A percentile compares a stretch with the other conserved stretches of the same genome.
Evolutionary conservation across 2,797 vertebrate genomes (phyloP).

Genomic region (Aratinga solstitialis): DNA sequence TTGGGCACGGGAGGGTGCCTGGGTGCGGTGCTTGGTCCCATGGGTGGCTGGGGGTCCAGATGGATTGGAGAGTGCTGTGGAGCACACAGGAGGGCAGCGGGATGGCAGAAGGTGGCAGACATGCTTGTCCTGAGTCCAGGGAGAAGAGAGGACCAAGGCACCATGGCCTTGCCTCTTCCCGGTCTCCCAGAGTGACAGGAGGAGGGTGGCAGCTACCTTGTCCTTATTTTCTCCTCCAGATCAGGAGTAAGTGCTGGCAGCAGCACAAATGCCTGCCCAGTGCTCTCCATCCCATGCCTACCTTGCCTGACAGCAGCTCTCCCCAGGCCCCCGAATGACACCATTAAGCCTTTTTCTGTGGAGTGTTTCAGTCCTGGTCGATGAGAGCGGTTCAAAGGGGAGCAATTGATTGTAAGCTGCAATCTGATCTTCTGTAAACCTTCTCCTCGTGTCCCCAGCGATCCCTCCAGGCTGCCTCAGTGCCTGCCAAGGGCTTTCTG

Average conservation of each 20-base stretch:
- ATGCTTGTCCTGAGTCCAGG: neutral
- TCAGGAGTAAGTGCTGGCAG: neutral
- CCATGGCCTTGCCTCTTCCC: fast-evolving
- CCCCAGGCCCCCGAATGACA: neutral
- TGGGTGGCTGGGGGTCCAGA: too few relatives aligned
- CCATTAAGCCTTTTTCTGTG: neutral
- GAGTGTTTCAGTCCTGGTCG: neutral
- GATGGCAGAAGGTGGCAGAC: neutral
- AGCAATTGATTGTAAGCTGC: neutral
- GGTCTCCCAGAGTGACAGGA: fast-evolving
- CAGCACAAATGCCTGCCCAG: neutral
- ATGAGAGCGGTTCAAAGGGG: neutral
- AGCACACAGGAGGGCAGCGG: neutral
- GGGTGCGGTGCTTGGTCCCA: neutral
- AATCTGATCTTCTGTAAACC: neutral
- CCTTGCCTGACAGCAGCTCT: neutral
- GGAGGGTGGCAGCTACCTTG: neutral
- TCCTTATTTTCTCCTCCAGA: neutral
- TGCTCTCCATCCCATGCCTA: neutral
- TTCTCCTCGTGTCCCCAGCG: neutral
- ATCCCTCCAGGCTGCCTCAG: neutral
- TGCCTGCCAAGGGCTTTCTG: neutral
- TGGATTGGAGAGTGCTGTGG: neutral
- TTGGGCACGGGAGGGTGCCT: too few relatives aligned
- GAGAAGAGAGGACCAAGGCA: neutral